Percentiles rank a stretch among this genome's conserved stretches.
These are phyloP conservation scores for Eucriotettix oculatus DNA, from an alignment of 2,888 invertebrate species.

Conservation along the genomic window DNA sequence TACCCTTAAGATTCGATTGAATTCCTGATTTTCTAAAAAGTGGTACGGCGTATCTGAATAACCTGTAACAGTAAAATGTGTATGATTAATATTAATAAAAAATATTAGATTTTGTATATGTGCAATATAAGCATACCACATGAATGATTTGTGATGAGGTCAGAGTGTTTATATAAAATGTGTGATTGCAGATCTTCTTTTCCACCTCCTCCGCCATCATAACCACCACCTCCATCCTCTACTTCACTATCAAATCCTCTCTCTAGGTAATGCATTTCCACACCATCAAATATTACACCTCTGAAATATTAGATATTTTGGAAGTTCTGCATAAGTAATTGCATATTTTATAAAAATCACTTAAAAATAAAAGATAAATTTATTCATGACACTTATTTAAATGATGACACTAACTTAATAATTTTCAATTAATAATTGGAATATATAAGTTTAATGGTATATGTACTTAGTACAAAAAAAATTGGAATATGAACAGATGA, in stretches of 20 bases:
- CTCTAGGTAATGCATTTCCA: constrained; percentile 56
- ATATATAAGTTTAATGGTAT: neutral
- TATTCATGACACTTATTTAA: neutral
- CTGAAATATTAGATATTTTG: too few relatives aligned
- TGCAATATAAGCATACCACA: constrained; percentile 32
- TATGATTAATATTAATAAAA: neutral
- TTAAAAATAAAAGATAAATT: neutral
- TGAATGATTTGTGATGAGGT: constrained; percentile 36
- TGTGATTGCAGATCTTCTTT: constrained; percentile 33
- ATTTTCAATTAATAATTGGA: neutral
- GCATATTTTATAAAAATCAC: neutral
- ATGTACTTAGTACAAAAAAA: neutral
- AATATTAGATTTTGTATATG: neutral
- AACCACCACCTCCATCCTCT: constrained; percentile 11
- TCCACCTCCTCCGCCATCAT: constrained; percentile 14
- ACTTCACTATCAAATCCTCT: constrained; percentile 18
- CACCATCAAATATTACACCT: constrained; percentile 66
- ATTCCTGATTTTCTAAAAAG: constrained; percentile 27
- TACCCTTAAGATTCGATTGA: constrained; percentile 48
- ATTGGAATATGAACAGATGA: neutral
- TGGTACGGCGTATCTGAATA: constrained; percentile 23
- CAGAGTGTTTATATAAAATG: constrained; percentile 48
- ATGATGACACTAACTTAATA: neutral
- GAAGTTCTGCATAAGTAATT: too few relatives aligned
- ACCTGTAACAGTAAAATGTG: constrained; percentile 13